Evolutionary conservation across 2,113 vertebrate species (phyloP).

Genomic region (Eolophus roseicapilla): DNA sequence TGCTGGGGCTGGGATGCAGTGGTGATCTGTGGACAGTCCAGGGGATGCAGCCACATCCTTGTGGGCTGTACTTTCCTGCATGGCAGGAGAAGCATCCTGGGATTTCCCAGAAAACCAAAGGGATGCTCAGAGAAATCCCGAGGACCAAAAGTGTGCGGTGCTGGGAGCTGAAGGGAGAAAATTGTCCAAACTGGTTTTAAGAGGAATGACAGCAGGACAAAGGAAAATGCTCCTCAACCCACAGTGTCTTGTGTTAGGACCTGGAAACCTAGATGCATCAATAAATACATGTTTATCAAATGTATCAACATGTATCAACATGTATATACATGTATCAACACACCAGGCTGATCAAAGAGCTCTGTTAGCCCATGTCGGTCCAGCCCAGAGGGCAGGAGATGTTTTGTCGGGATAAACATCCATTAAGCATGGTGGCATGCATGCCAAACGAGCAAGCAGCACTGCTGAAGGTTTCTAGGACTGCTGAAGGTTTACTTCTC

Average conservation of each 20-base stretch:
- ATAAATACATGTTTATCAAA: not conserved
- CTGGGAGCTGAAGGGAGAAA: not conserved
- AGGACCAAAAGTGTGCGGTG: not conserved
- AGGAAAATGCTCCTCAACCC: not conserved
- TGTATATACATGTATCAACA: not conserved
- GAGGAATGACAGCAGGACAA: not conserved
- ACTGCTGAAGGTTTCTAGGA: not conserved
- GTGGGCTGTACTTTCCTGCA: not conserved
- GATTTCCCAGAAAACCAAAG: not conserved
- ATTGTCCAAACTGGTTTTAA: not conserved
- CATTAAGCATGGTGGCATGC: fast-evolving
- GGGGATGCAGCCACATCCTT: not conserved
- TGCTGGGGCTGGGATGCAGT: not conserved
- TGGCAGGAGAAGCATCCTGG: not conserved
- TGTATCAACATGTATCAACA: not conserved
- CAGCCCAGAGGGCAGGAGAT: not conserved
- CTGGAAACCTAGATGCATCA: not conserved
- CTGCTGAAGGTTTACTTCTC: not conserved
- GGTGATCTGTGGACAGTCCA: not conserved
- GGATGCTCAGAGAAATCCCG: not conserved
- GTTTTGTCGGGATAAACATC: not conserved
- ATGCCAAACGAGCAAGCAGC: not conserved
- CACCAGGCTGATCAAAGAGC: not conserved
- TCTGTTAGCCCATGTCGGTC: not conserved
- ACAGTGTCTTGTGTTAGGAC: too few relatives aligned